phyloP scores from a whole-genome alignment of 2,113 vertebrate genomes.

The Cyanocitta stelleri region DNA sequence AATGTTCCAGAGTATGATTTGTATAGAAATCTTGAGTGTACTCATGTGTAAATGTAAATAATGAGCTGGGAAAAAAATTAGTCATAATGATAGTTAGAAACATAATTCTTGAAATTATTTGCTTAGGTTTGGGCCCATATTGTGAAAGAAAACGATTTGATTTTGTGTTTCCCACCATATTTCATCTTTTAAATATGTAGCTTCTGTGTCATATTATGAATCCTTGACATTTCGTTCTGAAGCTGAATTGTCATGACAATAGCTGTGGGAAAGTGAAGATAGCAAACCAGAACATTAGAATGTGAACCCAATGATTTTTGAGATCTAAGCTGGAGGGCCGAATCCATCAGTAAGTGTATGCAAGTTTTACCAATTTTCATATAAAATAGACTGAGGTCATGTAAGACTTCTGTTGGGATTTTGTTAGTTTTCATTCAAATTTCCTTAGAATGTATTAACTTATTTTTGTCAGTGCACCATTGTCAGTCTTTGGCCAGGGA shows the following conservation, averaged over 20 bases:
- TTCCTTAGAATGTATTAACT: background rate
- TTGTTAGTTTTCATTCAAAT: background rate
- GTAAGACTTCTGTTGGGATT: background rate
- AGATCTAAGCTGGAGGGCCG: background rate
- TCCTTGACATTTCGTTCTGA: background rate
- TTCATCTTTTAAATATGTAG: background rate
- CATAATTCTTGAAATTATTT: background rate
- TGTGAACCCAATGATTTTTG: background rate
- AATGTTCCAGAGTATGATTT: background rate
- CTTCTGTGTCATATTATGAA: background rate
- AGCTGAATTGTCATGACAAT: background rate
- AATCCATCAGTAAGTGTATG: background rate
- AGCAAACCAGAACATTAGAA: background rate
- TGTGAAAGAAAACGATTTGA: background rate
- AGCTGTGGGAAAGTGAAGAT: background rate
- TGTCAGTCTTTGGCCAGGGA: background rate
- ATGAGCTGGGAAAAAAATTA: background rate
- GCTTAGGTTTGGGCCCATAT: background rate
- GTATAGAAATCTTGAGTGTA: background rate
- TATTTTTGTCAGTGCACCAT: background rate
- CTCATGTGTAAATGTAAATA: background rate
- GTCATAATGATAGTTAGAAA: background rate
- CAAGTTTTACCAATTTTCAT: background rate
- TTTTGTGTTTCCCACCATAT: background rate
- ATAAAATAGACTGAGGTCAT: background rate